phyloP scores from a whole-genome alignment of 2,113 vertebrate species.

The Camelus dromedarius region DNA sequence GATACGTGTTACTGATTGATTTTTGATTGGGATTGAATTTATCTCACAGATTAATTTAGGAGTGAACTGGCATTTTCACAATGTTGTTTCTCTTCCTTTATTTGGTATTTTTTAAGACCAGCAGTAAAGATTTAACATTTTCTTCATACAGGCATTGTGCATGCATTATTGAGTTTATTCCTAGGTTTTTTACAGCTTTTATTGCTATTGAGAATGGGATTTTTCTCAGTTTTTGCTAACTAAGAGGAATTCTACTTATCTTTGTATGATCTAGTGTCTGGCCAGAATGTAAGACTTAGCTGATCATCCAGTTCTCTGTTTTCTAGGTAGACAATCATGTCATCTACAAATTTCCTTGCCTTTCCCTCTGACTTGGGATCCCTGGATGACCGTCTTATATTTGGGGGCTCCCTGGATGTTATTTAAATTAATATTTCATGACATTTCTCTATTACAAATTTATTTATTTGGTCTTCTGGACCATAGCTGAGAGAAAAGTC shows the following conservation, averaged over 20 bases:
- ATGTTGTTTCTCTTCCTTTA: background rate
- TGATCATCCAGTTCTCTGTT: background rate
- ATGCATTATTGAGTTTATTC: background rate
- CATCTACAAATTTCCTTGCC: background rate
- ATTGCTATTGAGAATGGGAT: background rate
- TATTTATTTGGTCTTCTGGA: background rate
- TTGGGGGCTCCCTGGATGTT: background rate
- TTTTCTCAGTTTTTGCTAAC: background rate
- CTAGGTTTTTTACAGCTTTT: background rate
- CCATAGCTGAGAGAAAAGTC: background rate
- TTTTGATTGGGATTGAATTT: conserved; percentile 47
- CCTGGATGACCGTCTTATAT: background rate
- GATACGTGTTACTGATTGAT: background rate
- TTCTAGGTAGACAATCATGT: background rate
- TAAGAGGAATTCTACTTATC: conserved; percentile 14
- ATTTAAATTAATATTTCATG: background rate
- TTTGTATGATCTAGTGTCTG: background rate
- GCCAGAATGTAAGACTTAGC: background rate
- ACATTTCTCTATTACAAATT: background rate
- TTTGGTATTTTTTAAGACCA: background rate
- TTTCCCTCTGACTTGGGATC: background rate
- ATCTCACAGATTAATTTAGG: conserved; percentile 11
- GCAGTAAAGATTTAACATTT: conserved; percentile 17
- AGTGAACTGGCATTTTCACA: background rate
- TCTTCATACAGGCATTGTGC: background rate